Evolutionary conservation across 2,888 invertebrate species (phyloP).

Genomic region (Glaucopsyche alexis): DNA sequence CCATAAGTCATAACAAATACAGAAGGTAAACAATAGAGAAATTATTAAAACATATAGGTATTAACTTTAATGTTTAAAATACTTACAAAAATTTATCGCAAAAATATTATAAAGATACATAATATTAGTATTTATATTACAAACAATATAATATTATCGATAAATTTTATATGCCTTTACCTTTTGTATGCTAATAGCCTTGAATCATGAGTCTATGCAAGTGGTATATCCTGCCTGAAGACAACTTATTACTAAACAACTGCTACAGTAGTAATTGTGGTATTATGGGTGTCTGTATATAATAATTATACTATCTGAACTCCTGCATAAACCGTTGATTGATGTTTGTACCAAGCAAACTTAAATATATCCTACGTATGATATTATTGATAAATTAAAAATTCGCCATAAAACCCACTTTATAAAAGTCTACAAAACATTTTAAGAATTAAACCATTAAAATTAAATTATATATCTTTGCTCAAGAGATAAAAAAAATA

Average conservation of each 20-base stretch:
- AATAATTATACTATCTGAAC: not conserved
- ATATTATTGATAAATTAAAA: not conserved
- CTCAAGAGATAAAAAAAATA: too few species aligned
- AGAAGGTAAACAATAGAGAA: not conserved
- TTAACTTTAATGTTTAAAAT: not conserved
- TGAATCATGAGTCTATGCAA: slow-evolving; percentile 14
- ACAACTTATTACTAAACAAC: slow-evolving; percentile 28
- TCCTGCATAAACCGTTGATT: not conserved
- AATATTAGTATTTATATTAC: not conserved
- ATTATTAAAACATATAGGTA: not conserved
- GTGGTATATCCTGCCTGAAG: slow-evolving; percentile 9
- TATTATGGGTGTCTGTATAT: not conserved
- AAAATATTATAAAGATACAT: slow-evolving; percentile 2
- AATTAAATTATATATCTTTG: too few species aligned
- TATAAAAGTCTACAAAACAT: too few species aligned
- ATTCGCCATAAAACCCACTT: too few species aligned
- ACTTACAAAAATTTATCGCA: slow-evolving; percentile 15
- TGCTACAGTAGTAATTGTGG: slow-evolving; percentile 15
- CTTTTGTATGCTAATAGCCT: not conserved
- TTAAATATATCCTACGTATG: not conserved
- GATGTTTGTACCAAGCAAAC: not conserved
- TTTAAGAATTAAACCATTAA: too few species aligned
- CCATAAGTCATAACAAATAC: not conserved
- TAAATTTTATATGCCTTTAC: not conserved
- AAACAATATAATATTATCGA: not conserved